Percentiles rank a stretch among this genome's conserved stretches.
Conservation (phyloP, 2,888 invertebrate species). For the Pachycephus smyrnensis region DNA sequence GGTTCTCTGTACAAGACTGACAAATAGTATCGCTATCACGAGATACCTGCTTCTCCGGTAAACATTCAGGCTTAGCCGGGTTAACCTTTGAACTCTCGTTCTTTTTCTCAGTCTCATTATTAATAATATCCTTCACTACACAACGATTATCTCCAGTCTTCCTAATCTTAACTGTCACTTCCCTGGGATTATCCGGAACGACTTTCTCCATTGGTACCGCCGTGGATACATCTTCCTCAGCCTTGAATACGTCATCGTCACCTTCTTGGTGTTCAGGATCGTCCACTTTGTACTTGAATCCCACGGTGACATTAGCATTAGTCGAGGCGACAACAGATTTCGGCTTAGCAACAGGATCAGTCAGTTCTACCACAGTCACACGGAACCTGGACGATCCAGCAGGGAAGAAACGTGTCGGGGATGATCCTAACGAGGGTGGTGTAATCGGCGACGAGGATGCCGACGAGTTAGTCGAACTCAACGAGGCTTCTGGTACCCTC, state of each 20-base stretch:
- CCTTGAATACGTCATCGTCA: constrained; percentile 37
- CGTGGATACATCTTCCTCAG: constrained; percentile 24
- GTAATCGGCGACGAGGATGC: constrained; percentile 66
- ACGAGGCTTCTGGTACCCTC: constrained; percentile 65
- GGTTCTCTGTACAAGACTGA: neutral
- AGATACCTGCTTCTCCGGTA: neutral
- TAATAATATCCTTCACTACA: constrained; percentile 19
- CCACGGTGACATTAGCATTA: constrained; percentile 41
- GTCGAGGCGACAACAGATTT: constrained; percentile 67
- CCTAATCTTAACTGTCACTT: constrained; percentile 19
- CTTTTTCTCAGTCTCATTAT: constrained; percentile 3
- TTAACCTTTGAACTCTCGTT: neutral
- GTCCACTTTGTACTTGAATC: constrained; percentile 43
- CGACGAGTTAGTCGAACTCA: constrained; percentile 58
- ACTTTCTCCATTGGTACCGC: neutral
- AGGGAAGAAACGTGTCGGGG: constrained; percentile 70
- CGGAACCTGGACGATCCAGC: constrained; percentile 55
- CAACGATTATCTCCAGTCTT: constrained; percentile 20
- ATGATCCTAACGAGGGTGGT: constrained; percentile 61
- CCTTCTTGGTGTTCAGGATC: constrained; percentile 39
- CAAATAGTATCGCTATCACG: neutral
- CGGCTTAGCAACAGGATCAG: constrained; percentile 47
- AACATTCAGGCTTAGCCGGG: neutral
- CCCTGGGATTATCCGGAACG: constrained; percentile 1
- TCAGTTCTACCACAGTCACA: constrained; percentile 61